phyloP scores from a whole-genome alignment of 2,797 vertebrate genomes.

The Bradypodion ventrale region DNA sequence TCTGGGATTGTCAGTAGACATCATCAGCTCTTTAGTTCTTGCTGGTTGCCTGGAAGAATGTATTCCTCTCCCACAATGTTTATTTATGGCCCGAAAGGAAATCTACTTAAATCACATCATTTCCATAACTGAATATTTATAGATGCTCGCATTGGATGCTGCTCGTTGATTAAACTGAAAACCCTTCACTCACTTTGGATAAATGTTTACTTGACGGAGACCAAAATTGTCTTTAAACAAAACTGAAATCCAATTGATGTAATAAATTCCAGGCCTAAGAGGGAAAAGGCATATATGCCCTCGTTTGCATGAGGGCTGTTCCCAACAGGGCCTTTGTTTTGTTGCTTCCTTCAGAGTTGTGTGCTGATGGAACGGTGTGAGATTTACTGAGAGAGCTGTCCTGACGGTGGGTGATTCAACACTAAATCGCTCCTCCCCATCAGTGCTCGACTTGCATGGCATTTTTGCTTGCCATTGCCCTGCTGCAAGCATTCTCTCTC shows the following conservation, averaged over 20 bases:
- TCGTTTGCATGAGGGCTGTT: neutral
- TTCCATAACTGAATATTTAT: conserved; percentile 80
- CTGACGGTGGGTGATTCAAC: too few species aligned
- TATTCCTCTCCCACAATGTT: conserved; percentile 68
- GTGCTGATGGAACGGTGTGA: too few species aligned
- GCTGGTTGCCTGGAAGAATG: conserved; percentile 54
- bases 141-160: conserved; percentile 66
- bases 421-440: too few species aligned
- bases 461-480: too few species aligned
- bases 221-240: conserved; percentile 70
- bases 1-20: conserved; percentile 59
- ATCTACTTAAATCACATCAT: conserved; percentile 75
- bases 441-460: too few species aligned
- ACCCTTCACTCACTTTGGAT: conserved; percentile 70
- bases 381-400: too few species aligned
- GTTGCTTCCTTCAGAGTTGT: too few species aligned
- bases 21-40: conserved; percentile 53
- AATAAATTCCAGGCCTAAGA: conserved; percentile 24
- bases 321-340: too few species aligned
- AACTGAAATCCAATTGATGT: conserved; percentile 62
- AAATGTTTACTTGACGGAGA: conserved; percentile 73
- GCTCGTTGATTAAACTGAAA: conserved; percentile 71
- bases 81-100: conserved; percentile 71
- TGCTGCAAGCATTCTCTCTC: too few species aligned
- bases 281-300: fast-evolving